Evolutionary conservation across 2,797 vertebrate genomes (phyloP).

Genomic region (Forpus xanthops): DNA sequence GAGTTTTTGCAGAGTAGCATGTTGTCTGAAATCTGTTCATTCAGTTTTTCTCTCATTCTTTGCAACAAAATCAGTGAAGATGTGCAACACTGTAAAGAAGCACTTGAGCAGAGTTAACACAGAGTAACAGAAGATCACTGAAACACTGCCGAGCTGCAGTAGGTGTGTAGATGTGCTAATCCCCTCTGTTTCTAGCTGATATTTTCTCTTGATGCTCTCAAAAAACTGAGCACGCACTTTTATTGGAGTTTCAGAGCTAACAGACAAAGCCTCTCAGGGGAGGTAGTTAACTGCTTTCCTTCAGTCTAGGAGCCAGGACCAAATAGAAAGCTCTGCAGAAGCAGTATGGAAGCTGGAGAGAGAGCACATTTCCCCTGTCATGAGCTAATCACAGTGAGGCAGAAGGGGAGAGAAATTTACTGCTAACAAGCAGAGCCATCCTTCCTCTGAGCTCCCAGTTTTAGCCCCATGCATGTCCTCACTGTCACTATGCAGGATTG

Average conservation of each 20-base stretch:
- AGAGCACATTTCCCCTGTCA: neutral
- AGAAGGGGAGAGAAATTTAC: neutral
- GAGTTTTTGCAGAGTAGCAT: neutral
- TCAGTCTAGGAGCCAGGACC: neutral
- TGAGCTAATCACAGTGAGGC: neutral
- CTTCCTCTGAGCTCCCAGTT: neutral
- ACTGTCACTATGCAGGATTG: rapidly evolving
- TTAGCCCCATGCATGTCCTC: neutral
- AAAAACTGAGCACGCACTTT: neutral
- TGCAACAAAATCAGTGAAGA: neutral
- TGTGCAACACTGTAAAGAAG: neutral
- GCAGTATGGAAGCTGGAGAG: neutral
- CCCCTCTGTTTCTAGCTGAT: neutral
- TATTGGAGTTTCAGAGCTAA: neutral
- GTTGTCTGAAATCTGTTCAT: neutral
- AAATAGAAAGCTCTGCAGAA: neutral
- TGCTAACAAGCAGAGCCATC: neutral
- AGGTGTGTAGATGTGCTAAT: neutral
- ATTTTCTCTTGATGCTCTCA: neutral
- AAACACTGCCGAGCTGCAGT: neutral
- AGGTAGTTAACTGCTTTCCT: neutral
- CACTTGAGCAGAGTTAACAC: neutral
- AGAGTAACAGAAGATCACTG: neutral
- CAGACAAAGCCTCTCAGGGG: neutral
- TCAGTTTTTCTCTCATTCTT: neutral